A percentile compares a stretch with the other conserved stretches of the same genome.
Evolutionary conservation across 2,797 vertebrate species (phyloP).

Genomic region (Natrix natrix): DNA sequence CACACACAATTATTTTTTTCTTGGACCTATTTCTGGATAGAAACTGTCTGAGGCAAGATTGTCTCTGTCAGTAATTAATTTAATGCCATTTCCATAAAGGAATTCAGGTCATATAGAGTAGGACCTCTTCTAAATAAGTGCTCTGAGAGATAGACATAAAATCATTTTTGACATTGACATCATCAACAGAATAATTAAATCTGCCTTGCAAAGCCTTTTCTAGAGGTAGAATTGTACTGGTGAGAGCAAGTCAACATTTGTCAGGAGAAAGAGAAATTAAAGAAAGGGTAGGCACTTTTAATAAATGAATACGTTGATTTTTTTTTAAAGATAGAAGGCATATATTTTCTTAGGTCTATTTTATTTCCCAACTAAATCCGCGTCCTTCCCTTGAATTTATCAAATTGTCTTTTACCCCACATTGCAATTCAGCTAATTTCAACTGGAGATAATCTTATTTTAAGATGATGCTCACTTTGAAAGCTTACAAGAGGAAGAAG

Average conservation of each 20-base stretch:
- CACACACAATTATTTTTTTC: background rate
- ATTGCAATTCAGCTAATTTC: constrained; percentile 23
- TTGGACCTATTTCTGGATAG: constrained; percentile 11
- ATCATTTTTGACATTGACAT: constrained; percentile 11
- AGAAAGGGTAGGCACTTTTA: constrained; percentile 11
- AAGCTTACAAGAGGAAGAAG: background rate
- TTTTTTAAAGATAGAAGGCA: constrained; percentile 31
- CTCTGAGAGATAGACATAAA: constrained; percentile 18
- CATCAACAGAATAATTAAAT: constrained; percentile 46
- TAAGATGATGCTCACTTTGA: constrained; percentile 7
- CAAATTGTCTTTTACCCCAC: constrained; percentile 10
- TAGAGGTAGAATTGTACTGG: background rate
- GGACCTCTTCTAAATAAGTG: background rate
- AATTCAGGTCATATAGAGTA: constrained; percentile 8
- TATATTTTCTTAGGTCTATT: constrained; percentile 11
- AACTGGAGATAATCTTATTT: constrained; percentile 33
- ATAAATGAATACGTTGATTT: constrained; percentile 30
- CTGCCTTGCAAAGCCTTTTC: constrained; percentile 13
- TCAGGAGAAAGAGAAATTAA: background rate
- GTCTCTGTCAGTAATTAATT: background rate
- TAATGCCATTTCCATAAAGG: background rate
- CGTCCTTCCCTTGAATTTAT: constrained; percentile 44
- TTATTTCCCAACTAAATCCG: constrained; percentile 40
- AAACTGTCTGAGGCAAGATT: constrained; percentile 17
- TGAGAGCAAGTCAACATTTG: constrained; percentile 35